Conservation (phyloP, 2,888 invertebrate species). For the Hirudinaria manillensis region DNA sequence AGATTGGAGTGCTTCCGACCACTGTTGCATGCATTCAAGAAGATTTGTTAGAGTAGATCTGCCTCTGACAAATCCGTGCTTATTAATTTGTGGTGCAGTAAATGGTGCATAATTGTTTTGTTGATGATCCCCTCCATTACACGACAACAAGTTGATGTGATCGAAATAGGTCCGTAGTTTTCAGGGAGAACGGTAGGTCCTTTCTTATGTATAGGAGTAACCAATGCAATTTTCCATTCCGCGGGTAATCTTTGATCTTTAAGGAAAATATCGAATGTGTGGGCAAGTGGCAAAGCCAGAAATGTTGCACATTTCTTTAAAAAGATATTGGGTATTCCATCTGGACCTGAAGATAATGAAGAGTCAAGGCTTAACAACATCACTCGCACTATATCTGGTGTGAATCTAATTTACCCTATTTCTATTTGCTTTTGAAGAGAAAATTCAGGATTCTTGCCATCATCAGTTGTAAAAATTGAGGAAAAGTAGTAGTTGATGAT, state of each 20-base stretch:
- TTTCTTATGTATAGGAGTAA: conserved; percentile 18
- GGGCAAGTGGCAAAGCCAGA: conserved; percentile 6
- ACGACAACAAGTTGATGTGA: too few species aligned
- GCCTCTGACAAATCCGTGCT: too few species aligned
- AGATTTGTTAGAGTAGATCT: too few species aligned
- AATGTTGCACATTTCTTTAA: neutral
- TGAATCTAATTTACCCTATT: neutral
- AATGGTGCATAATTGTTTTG: too few species aligned
- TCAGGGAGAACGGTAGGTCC: neutral
- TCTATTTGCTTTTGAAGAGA: neutral
- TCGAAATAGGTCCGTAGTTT: too few species aligned
- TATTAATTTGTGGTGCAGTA: too few species aligned
- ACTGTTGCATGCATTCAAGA: too few species aligned
- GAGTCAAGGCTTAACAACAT: neutral
- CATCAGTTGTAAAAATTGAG: neutral
- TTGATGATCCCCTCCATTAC: too few species aligned
- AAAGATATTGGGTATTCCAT: conserved; percentile 13
- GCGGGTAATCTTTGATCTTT: conserved; percentile 1
- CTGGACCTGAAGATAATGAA: neutral
- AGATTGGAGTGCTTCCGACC: too few species aligned
- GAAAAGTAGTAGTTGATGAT: conserved; percentile 2
- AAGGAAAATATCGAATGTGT: neutral
- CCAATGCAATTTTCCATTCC: neutral
- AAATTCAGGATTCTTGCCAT: neutral
- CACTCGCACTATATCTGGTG: neutral